Evolutionary conservation across 2,888 invertebrate species (phyloP).

Genomic region (Metellina segmentata): DNA sequence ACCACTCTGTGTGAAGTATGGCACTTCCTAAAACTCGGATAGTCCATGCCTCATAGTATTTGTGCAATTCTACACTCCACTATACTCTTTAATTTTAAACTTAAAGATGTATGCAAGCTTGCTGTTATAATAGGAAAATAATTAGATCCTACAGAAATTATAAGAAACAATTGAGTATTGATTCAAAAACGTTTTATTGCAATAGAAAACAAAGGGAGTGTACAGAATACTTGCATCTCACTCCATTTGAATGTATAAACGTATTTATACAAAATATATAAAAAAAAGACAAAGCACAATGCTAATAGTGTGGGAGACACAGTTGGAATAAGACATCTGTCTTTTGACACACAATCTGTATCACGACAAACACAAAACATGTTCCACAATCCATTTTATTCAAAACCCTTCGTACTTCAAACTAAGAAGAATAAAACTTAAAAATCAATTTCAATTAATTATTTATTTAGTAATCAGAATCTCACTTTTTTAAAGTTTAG

Average conservation of each 20-base stretch:
- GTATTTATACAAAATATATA: slow-evolving; percentile 76
- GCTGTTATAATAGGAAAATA: too few species aligned
- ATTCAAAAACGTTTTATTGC: slow-evolving; percentile 71
- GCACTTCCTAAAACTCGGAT: too few species aligned
- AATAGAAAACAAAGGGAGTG: slow-evolving; percentile 73
- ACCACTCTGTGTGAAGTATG: too few species aligned
- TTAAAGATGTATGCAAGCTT: too few species aligned
- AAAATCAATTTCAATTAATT: too few species aligned
- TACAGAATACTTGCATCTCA: slow-evolving; percentile 51
- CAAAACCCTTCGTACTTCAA: too few species aligned
- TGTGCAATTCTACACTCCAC: too few species aligned
- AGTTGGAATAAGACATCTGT: slow-evolving; percentile 28
- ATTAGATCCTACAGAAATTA: neutral
- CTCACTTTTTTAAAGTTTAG: too few species aligned
- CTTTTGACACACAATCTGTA: slow-evolving; percentile 23
- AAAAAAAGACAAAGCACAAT: slow-evolving; percentile 74
- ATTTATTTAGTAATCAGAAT: too few species aligned
- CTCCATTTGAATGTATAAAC: slow-evolving; percentile 73
- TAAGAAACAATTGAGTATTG: neutral
- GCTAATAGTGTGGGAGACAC: slow-evolving; percentile 34
- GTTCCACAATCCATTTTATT: neutral
- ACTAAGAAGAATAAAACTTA: too few species aligned
- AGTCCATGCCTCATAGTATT: too few species aligned
- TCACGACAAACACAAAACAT: slow-evolving; percentile 2
- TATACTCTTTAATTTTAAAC: too few species aligned